Evolutionary conservation across 2,888 invertebrate genomes (phyloP).

Genomic region (Steinernema carpocapsae): DNA sequence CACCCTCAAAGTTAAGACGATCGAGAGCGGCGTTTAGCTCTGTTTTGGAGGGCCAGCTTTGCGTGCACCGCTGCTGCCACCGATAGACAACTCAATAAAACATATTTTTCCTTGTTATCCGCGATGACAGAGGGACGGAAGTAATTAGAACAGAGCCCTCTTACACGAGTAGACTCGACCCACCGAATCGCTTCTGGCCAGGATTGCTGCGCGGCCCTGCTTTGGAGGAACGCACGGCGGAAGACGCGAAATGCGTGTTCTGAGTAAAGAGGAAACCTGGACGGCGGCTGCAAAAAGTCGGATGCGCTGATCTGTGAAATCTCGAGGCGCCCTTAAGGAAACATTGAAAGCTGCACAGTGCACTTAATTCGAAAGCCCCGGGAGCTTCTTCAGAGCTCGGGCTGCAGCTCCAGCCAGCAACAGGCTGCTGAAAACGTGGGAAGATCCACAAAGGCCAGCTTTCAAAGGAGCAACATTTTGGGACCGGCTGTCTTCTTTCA

Average conservation of each 20-base stretch:
- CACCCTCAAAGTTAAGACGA: neutral
- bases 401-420: no score
- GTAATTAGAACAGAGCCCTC: constrained; percentile 34
- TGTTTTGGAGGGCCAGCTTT: constrained; percentile 19
- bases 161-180: constrained; percentile 6
- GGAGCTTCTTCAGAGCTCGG: no score
- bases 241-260: neutral
- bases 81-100: constrained; percentile 33
- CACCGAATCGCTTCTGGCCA: constrained; percentile 12
- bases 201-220: neutral
- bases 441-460: neutral
- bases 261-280: neutral
- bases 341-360: constrained; percentile 1
- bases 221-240: neutral
- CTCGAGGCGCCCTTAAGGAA: constrained; percentile 16
- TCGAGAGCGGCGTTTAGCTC: constrained; percentile 27
- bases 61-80: constrained; percentile 6
- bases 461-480: neutral
- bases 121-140: constrained; percentile 25
- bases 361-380: constrained; percentile 17
- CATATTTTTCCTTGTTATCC: constrained; percentile 29
- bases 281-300: constrained; percentile 5
- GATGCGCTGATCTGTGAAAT: constrained; percentile 27
- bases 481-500: constrained; percentile 11
- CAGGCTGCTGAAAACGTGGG: no score